These are phyloP conservation scores for Phasianus colchicus DNA, from an alignment of 2,113 vertebrate species.

Conservation along the genomic window DNA sequence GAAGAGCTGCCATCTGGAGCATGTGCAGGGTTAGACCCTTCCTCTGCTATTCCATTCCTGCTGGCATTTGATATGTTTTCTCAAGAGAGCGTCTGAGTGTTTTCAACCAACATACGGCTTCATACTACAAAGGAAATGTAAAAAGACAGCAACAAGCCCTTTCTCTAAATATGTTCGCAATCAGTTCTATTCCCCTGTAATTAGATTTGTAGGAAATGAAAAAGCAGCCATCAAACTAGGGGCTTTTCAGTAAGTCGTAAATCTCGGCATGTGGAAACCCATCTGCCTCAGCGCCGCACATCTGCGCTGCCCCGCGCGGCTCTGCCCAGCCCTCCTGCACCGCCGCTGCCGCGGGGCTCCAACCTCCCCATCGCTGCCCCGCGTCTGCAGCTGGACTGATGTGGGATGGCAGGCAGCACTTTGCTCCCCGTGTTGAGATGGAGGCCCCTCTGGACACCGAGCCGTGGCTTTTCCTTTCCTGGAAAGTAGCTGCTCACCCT, in stretches of 20 bases:
- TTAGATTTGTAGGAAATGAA: conserved; percentile 65
- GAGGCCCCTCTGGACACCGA: background rate
- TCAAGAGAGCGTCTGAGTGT: background rate
- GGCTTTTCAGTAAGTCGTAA: conserved; percentile 59
- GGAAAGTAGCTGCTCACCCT: accelerated
- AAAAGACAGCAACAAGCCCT: conserved; percentile 24
- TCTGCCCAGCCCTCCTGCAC: background rate
- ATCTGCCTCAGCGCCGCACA: background rate
- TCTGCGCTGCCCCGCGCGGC: conserved; percentile 8
- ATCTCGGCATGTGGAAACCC: conserved; percentile 1
- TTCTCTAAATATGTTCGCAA: conserved; percentile 56
- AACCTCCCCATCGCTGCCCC: accelerated
- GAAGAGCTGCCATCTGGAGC: conserved; percentile 17
- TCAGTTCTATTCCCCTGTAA: conserved; percentile 37
- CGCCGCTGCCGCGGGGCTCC: accelerated
- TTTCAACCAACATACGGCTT: conserved; percentile 23
- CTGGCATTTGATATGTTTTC: conserved; percentile 48
- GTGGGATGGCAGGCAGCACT: background rate
- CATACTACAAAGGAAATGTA: conserved; percentile 28
- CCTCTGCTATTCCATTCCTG: conserved; percentile 26
- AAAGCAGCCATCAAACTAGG: conserved; percentile 22
- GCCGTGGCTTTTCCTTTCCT: background rate
- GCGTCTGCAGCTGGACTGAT: background rate
- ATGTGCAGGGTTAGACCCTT: background rate
- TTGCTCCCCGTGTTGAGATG: accelerated